Evolutionary conservation across 2,888 invertebrate species (phyloP).

Genomic region (Temnothorax rugatulus): DNA sequence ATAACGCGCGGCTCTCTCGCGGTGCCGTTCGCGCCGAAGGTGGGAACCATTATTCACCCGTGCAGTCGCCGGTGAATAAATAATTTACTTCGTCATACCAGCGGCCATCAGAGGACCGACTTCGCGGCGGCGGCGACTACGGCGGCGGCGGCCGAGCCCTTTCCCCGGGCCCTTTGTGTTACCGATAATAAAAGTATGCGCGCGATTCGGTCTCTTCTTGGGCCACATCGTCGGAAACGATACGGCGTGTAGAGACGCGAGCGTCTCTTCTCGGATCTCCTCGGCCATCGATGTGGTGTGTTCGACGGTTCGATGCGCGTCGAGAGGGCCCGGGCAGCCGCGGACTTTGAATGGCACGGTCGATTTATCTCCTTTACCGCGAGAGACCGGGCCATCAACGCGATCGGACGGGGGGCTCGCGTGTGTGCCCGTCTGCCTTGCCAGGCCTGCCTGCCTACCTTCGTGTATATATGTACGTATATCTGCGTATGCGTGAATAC

Average conservation of each 20-base stretch:
- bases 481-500: slow-evolving; percentile 17
- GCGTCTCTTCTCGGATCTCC: not conserved
- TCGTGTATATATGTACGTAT: not conserved
- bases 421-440: not conserved
- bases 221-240: slow-evolving; percentile 53
- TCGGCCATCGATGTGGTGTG: slow-evolving; percentile 19
- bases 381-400: slow-evolving; percentile 51
- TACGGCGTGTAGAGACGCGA: slow-evolving; percentile 53
- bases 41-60: slow-evolving; percentile 81
- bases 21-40: slow-evolving; percentile 77
- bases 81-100: slow-evolving; percentile 83
- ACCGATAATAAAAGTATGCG: slow-evolving; percentile 58
- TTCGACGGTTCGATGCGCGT: slow-evolving; percentile 47
- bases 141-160: slow-evolving; percentile 41
- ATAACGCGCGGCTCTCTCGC: slow-evolving; percentile 78
- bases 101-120: slow-evolving; percentile 76
- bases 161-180: slow-evolving; percentile 45
- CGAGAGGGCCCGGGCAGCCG: slow-evolving; percentile 35
- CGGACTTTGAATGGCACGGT: slow-evolving; percentile 60
- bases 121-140: slow-evolving; percentile 66
- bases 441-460: not conserved
- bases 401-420: slow-evolving; percentile 37
- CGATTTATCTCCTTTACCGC: slow-evolving; percentile 61
- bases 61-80: slow-evolving; percentile 83
- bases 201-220: slow-evolving; percentile 57